Conservation (phyloP, 2,888 invertebrate species). For the Meteorus colon region DNA sequence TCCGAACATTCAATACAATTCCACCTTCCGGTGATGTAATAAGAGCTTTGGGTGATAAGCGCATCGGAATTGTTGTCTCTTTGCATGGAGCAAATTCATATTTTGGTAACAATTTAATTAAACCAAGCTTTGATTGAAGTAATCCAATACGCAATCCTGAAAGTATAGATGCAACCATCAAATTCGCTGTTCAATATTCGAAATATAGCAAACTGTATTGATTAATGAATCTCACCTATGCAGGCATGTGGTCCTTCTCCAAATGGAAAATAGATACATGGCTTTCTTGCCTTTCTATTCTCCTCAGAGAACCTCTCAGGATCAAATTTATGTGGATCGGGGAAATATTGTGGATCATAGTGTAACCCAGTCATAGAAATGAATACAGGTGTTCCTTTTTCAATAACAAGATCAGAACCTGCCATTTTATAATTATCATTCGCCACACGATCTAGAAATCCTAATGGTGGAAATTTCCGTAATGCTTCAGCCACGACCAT, state of each 20-base stretch:
- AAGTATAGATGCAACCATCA: neutral
- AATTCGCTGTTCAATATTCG: too few relatives aligned
- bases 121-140: constrained; percentile 62
- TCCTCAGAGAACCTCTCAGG: constrained; percentile 71
- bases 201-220: too few relatives aligned
- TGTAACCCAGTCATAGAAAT: constrained; percentile 69
- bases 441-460: constrained; percentile 60
- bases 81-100: constrained; percentile 58
- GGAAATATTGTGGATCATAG: constrained; percentile 67
- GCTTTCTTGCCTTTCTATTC: constrained; percentile 60
- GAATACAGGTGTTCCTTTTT: constrained; percentile 65
- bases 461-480: constrained; percentile 70
- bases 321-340: constrained; percentile 70
- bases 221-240: constrained; percentile 61
- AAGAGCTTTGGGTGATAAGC: constrained; percentile 54
- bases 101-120: constrained; percentile 59
- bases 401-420: constrained; percentile 57
- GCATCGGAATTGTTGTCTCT: constrained; percentile 58
- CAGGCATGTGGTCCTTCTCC: constrained; percentile 69
- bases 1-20: constrained; percentile 56
- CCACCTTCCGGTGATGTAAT: constrained; percentile 53
- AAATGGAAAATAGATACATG: constrained; percentile 65
- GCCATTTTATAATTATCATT: constrained; percentile 61
- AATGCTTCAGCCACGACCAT: constrained; percentile 69
- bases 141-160: constrained; percentile 64